These are phyloP conservation scores for Melanotaenia parkinsoni DNA, from an alignment of 2,797 vertebrate genomes.

Conservation along the genomic window DNA sequence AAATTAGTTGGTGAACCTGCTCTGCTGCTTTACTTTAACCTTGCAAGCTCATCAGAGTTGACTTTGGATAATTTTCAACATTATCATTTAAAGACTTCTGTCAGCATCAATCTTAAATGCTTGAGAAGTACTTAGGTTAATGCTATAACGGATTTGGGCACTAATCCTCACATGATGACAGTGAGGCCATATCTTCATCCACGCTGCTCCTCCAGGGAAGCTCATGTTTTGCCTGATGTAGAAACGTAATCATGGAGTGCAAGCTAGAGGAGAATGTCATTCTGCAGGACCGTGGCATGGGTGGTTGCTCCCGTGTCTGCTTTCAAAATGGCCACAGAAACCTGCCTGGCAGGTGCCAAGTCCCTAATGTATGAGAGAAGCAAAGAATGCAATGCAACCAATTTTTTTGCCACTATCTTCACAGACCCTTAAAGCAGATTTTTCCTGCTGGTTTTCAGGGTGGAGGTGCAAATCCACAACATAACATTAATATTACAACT, in stretches of 20 bases:
- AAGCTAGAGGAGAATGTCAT: conserved; percentile 38
- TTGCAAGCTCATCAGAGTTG: conserved; percentile 7
- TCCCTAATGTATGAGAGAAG: conserved; percentile 31
- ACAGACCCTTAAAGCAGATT: conserved; percentile 52
- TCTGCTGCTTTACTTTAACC: conserved; percentile 4
- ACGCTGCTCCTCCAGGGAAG: conserved; percentile 38
- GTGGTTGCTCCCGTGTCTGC: conserved; percentile 47
- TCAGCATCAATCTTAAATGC: conserved; percentile 51
- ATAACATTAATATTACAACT: neutral
- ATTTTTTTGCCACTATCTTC: neutral
- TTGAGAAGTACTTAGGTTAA: conserved; percentile 58
- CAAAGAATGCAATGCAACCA: conserved; percentile 43
- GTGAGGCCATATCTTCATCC: conserved; percentile 38
- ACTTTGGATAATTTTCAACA: conserved; percentile 37
- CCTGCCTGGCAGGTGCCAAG: conserved; percentile 55
- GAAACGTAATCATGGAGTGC: conserved; percentile 53
- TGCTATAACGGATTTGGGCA: conserved; percentile 51
- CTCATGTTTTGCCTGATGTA: conserved; percentile 49
- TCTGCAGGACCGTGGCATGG: conserved; percentile 23
- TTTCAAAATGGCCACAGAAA: conserved; percentile 59
- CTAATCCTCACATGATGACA: conserved; percentile 65
- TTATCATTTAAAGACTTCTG: conserved; percentile 55
- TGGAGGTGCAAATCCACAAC: conserved; percentile 8
- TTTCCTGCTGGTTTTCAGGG: conserved; percentile 44
- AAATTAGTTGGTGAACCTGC: neutral